Evolutionary conservation across 2,113 vertebrate genomes (phyloP), one percentile per base, ranked within the genome.

Genomic region (Odontesthes bonariensis): DNA sequence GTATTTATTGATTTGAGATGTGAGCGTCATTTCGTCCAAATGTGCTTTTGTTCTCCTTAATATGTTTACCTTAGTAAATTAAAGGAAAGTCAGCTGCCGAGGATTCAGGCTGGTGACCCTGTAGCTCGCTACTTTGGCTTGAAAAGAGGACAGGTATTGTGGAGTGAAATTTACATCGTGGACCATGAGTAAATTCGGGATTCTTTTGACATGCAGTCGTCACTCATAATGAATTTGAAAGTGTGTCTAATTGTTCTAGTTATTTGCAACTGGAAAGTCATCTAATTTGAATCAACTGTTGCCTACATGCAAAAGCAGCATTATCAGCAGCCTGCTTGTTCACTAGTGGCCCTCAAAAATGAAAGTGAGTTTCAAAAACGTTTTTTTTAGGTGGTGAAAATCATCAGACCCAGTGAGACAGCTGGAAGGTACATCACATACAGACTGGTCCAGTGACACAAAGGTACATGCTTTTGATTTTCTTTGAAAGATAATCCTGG

Each of bases 401-500:
- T 99, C 87, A 99, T 99, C 60, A 90, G 97, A 51, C 97, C 98
- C 0, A 99, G 98, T 3, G 98, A 99, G 92, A 99, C 97, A 0
- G 98, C 98, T 0, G 97, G 98, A 27, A 94, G 98, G 42, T 98
- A 99, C 90, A 99, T 99, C 92, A 99, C 98, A 49, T 98, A 99
- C 94, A 93, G 98, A 7, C 94, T 99, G 84, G 98, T 99, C 61
- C 98, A 99, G 92, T 98, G 80, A 90, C 42, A 57, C 11, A 51
- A 17, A 64, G 78, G 84, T 76, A 0, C 40, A 47, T 3, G 1
- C 3, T 58, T 8, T 7, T 10, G 27, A 13, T 19, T 12, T 31
- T 49, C 32, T 17, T 10, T 33, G 9, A 35, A 20, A 59, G 17
- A 10, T n/a, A 38, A 38, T 1, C 2, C 35, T 27, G 27, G 3